Conservation (phyloP, 2,888 invertebrate species). For the Rugalucina vietnamica region DNA sequence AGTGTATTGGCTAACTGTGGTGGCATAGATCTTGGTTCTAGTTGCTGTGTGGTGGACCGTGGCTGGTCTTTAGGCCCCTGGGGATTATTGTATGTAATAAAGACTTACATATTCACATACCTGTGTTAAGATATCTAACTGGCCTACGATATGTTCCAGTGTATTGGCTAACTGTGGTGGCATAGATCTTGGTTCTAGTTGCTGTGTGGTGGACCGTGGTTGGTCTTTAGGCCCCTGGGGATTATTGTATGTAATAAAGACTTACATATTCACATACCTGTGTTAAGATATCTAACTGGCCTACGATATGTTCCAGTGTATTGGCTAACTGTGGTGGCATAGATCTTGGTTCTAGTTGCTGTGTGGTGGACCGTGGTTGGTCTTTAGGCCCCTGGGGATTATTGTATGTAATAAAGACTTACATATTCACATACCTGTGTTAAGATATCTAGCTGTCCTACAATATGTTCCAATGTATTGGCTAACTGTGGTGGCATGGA, state of each 20-base stretch:
- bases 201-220: conserved; percentile 72
- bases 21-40: conserved; percentile 75
- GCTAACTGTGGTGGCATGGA: conserved; percentile 77
- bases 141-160: conserved; percentile 83
- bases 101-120: too few relatives aligned
- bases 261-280: too few relatives aligned
- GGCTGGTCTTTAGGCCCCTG: conserved; percentile 48
- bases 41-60: conserved; percentile 72
- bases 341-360: conserved; percentile 73
- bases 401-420: too few relatives aligned
- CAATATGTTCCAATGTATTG: conserved; percentile 83
- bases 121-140: conserved; percentile 84
- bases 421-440: too few relatives aligned
- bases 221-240: conserved; percentile 42
- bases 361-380: conserved; percentile 68
- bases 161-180: conserved; percentile 79
- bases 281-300: conserved; percentile 84
- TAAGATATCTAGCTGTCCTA: conserved; percentile 83
- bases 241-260: too few relatives aligned
- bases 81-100: too few relatives aligned
- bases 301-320: conserved; percentile 83
- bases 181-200: conserved; percentile 72
- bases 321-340: conserved; percentile 78
- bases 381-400: conserved; percentile 36
- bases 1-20: conserved; percentile 80